Conservation (phyloP, 2,797 vertebrate genomes). For the Sebastes steindachneri region DNA sequence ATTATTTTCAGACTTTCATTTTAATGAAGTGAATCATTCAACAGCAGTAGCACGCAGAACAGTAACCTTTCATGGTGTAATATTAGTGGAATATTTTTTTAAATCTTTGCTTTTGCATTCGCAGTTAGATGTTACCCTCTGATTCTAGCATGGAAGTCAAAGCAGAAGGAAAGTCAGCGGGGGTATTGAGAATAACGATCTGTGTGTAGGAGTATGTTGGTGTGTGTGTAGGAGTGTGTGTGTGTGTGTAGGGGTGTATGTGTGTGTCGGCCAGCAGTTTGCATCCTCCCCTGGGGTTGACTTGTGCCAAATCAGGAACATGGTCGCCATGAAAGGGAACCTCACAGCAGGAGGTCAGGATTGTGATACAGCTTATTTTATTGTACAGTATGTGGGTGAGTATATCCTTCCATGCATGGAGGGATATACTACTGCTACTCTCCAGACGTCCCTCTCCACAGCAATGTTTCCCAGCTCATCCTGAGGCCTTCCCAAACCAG, state of each 20-base stretch:
- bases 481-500: not conserved
- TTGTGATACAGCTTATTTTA: not conserved
- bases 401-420: not conserved
- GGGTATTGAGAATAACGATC: slow-evolving; percentile 4
- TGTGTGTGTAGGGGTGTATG: not conserved
- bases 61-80: not conserved
- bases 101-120: not conserved
- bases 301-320: slow-evolving; percentile 50
- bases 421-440: not conserved
- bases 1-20: not conserved
- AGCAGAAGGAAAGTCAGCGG: slow-evolving; percentile 13
- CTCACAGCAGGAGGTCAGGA: slow-evolving; percentile 4
- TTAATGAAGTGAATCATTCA: slow-evolving; percentile 11
- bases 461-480: not conserved
- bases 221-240: not conserved
- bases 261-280: slow-evolving; percentile 41
- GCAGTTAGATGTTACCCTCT: not conserved
- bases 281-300: slow-evolving; percentile 28
- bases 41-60: not conserved
- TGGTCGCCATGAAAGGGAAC: slow-evolving; percentile 51
- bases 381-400: not conserved
- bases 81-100: not conserved
- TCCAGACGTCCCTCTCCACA: not conserved
- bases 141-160: slow-evolving; percentile 7
- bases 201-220: not conserved